Evolutionary conservation across 2,113 vertebrate genomes (phyloP).

Genomic region (Upupa epops): DNA sequence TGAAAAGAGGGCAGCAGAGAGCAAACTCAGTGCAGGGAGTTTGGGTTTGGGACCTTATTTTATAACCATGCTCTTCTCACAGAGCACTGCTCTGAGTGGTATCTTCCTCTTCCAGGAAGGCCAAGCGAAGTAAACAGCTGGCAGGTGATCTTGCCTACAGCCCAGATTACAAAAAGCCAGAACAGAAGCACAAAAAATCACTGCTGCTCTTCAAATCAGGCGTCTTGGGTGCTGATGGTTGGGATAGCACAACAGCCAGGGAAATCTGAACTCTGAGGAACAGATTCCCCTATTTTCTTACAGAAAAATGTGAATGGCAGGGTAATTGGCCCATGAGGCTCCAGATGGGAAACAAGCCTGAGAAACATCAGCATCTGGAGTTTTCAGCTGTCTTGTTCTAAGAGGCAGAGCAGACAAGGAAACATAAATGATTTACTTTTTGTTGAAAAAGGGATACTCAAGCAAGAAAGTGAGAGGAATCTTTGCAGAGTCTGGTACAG

Average conservation of each 20-base stretch:
- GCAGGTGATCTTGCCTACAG: background rate
- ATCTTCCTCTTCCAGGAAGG: background rate
- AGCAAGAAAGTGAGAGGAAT: background rate
- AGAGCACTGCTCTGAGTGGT: background rate
- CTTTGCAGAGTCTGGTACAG: background rate
- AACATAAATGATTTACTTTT: background rate
- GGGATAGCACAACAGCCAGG: background rate
- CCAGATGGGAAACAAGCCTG: constrained; percentile 31
- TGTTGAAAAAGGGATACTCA: background rate
- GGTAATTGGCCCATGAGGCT: constrained; percentile 13
- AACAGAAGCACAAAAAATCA: background rate
- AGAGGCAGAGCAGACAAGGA: constrained; percentile 9
- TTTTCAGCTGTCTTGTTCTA: constrained; percentile 20
- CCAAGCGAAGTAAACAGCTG: background rate
- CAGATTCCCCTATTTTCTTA: background rate
- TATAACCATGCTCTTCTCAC: background rate
- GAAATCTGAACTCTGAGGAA: constrained; percentile 13
- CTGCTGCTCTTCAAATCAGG: background rate
- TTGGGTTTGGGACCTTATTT: background rate
- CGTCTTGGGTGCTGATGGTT: background rate
- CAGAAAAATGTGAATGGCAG: constrained; percentile 25
- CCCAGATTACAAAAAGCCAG: background rate
- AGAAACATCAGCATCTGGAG: constrained; percentile 47
- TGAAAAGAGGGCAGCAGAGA: background rate
- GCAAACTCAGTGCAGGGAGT: background rate